Evolutionary conservation across 2,113 vertebrate species (phyloP), one percentile per base, ranked within the genome.

Genomic region (Motacilla tschutschensis): DNA sequence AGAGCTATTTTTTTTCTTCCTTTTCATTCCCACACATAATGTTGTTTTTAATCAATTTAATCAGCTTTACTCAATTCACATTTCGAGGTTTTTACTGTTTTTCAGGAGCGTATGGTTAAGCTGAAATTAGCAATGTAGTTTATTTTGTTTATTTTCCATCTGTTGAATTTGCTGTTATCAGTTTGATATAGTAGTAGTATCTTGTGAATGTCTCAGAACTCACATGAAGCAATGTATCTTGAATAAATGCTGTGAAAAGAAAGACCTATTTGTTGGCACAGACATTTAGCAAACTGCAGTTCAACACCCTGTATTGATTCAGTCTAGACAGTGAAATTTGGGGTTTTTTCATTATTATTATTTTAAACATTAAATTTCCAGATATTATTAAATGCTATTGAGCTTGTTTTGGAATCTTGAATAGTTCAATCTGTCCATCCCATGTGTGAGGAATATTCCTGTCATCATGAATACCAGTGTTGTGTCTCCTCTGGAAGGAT

Each of bases 11-110:
- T 54, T 57, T 40, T 44, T 2, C 51, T 78, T 84, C 71, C 65
- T 69, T 85, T 92, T 91, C 57, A 69, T 94, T 90, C 90, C 88
- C 91, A 88, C 89, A 47, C 48, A 59, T 83, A 76, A 70, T 80
- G 82, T 87, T 86, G 74, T 7, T 81, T 87, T 91, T 89, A 87
- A 76, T 85, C 75, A 79, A 53, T 71, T 44, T 79, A 81, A 65
- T 80, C 75, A 66, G 44, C 40, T 73, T 89, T 63, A 57, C 29
- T 87, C 19, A 43, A 62, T 87, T 76, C 29, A 50, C 31, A 47
- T 90, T 80, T 76, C 51, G 79, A 47, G 31, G 38, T 35, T 79
- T 88, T 90, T 81, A 18, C 53, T 75, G 51, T 33, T 80, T 70
- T 76, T 25, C 24, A 67, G 69, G 35, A 93, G 57, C 4, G 0